Base-by-base conservation (phyloP, 2,113 vertebrate genomes). In the Anser cygnoides region DNA sequence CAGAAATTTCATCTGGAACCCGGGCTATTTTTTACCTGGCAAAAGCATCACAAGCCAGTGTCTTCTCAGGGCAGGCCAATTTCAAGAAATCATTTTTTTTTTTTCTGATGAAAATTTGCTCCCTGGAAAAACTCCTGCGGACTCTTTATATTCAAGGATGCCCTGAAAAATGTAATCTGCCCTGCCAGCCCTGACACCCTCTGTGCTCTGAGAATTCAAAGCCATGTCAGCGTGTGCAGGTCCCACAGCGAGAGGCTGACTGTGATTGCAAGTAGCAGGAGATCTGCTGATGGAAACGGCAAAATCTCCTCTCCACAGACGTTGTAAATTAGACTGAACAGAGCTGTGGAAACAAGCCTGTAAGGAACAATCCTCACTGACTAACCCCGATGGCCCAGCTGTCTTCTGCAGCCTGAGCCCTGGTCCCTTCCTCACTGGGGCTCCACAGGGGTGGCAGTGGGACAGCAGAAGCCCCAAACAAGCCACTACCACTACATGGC, bases 11-110 rank as follows among this genome's bases (percentile, higher is more conserved):
- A 61, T 75, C 39, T 61, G 76, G 70, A 92, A 92, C 68, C 65
- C 59, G 65, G 73, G 84, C 84, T 63, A 8, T 25, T 50, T 79
- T 88, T 97, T 93, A 81, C 86, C 89, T 94, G 91, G 84, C 89
- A 94, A 87, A 89, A 87, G 29, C 35, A 49, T 25, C 83, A 81
- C 81, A 80, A 97, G 94, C 61, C 43, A 87, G 52, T 63, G 57
- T 37, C 63, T 78, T 92, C 77, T 89, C 73, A 90, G 83, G 88
- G 80, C 92, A 86, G 41, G 44, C 35, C 83, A 58, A 25, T 90
- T 88, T 92, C 75, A 81, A 62, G 75, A 46, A 84, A 74, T 46
- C 46, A 63, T 71, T 93, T 86, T 68, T 71, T 86, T 93, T 86
- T 86, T 93, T 86, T 65, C 65, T 11, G 2, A 74, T 75, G 68